A percentile compares a stretch with the other conserved stretches of the same genome.
These are phyloP conservation scores for Folsomia candida DNA, from an alignment of 2,888 invertebrate species.

Conservation along the genomic window DNA sequence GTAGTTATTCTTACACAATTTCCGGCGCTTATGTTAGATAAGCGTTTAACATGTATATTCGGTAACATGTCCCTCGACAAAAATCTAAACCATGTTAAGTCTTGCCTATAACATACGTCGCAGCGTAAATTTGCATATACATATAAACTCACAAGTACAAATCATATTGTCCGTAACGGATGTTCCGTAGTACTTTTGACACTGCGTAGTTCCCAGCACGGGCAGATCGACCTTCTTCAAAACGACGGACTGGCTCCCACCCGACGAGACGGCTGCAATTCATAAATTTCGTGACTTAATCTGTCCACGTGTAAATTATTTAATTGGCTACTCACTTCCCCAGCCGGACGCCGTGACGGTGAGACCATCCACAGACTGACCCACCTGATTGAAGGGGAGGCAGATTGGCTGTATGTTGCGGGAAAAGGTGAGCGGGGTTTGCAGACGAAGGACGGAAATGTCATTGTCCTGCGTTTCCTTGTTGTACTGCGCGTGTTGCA, in stretches of 20 bases:
- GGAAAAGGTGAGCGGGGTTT: constrained; percentile 26
- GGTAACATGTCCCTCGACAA: too few species aligned
- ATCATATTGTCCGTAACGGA: constrained; percentile 41
- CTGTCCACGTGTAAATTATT: background rate
- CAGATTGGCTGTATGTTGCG: constrained; percentile 39
- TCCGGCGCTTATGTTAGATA: too few species aligned
- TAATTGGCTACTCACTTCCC: constrained; percentile 22
- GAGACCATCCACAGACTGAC: constrained; percentile 25
- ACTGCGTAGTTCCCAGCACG: constrained; percentile 32
- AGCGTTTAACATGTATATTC: too few species aligned
- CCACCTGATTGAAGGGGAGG: constrained; percentile 31
- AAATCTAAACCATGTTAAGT: too few species aligned
- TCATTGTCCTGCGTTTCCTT: constrained; percentile 42
- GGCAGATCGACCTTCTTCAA: constrained; percentile 41
- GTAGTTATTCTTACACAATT: background rate
- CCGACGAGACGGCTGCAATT: constrained; percentile 23
- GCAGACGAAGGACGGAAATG: constrained; percentile 34
- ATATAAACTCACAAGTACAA: constrained; percentile 33
- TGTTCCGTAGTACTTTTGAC: constrained; percentile 26
- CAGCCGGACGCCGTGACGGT: constrained; percentile 34
- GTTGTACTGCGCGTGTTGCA: constrained; percentile 39
- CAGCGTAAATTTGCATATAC: too few species aligned
- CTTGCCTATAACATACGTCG: too few species aligned
- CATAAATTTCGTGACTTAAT: constrained; percentile 1
- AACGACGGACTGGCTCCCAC: constrained; percentile 25